Conservation (phyloP, 1,140 invertebrate species). For the Atopsyche davidsoni region DNA sequence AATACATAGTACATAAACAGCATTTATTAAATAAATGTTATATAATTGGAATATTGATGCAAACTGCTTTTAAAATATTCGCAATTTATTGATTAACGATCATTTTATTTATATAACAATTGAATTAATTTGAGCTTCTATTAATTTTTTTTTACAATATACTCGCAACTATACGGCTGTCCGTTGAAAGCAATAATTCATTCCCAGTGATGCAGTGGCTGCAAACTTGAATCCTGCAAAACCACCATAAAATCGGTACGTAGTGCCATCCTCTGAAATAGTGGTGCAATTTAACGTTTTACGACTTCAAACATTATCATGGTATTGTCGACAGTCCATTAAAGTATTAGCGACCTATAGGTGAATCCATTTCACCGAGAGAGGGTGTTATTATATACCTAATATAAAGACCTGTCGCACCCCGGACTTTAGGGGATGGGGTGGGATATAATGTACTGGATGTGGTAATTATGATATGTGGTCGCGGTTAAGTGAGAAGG, state of each 20-base stretch:
- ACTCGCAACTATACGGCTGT: no score
- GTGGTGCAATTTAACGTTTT: conserved; percentile 24
- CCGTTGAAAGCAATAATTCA: no score
- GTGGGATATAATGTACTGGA: conserved; percentile 1
- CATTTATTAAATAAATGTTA: no score
- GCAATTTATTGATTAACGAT: no score
- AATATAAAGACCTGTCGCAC: conserved; percentile 15
- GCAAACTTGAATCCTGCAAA: neutral
- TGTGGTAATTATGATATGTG: conserved; percentile 30
- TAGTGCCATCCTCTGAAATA: conserved; percentile 3
- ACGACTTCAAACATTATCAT: conserved; percentile 21
- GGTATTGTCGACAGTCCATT: conserved; percentile 25
- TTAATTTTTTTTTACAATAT: no score
- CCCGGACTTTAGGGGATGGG: conserved; percentile 18
- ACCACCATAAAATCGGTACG: neutral
- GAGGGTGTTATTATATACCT: conserved; percentile 17
- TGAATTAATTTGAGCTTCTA: no score
- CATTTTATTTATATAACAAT: no score
- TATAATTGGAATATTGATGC: no score
- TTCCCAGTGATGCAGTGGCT: no score
- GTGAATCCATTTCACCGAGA: conserved; percentile 15
- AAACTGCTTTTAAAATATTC: no score
- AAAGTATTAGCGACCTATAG: conserved; percentile 17
- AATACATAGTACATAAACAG: no score
- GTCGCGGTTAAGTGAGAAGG: conserved; percentile 16